Conservation (phyloP, 2,888 invertebrate genomes). For the Camponotus fellah region DNA sequence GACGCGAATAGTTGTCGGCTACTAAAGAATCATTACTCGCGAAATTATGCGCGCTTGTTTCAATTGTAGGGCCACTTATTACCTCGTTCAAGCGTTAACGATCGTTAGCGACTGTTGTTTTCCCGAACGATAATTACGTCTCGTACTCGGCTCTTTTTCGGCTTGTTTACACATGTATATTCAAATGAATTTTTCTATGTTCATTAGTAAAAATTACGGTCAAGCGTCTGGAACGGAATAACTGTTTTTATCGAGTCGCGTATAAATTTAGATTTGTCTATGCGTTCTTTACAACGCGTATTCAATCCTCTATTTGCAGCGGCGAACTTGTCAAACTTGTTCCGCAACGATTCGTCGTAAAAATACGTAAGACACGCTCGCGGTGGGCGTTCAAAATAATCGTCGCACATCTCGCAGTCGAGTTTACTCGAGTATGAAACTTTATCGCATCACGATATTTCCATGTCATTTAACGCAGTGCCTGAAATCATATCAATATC, state of each 20-base stretch:
- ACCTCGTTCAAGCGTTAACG: constrained; percentile 15
- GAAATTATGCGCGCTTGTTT: constrained; percentile 48
- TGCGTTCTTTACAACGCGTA: neutral
- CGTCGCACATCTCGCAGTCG: constrained; percentile 1
- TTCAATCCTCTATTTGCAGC: constrained; percentile 5
- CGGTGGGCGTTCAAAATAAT: constrained; percentile 1
- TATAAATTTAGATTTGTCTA: constrained; percentile 1
- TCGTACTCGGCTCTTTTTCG: neutral
- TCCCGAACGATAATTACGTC: constrained; percentile 24
- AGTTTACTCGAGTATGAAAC: neutral
- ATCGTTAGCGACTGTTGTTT: constrained; percentile 25
- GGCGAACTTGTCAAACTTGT: constrained; percentile 23
- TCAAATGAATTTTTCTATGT: neutral
- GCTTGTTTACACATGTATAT: neutral
- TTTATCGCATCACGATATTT: neutral
- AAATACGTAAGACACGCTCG: constrained; percentile 18
- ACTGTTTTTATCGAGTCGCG: neutral
- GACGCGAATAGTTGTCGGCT: constrained; percentile 45
- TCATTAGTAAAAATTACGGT: neutral
- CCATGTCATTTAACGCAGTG: neutral
- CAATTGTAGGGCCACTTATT: constrained; percentile 40
- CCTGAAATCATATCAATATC: neutral
- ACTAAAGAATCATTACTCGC: constrained; percentile 43
- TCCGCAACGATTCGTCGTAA: neutral
- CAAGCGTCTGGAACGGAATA: neutral